Conservation (phyloP, 2,888 invertebrate genomes). For the Heliconius sara region DNA sequence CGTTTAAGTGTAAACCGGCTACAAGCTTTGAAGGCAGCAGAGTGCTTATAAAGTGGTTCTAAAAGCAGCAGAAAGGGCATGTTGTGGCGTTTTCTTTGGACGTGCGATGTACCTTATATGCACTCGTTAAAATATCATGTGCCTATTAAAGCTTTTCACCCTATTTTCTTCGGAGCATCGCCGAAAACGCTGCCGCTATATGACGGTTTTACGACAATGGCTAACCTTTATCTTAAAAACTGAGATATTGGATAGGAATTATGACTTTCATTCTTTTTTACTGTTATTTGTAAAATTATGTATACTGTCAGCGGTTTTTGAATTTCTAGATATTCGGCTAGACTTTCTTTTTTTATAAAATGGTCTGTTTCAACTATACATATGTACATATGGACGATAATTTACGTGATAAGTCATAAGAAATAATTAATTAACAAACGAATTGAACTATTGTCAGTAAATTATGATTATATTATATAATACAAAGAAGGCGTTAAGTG, state of each 20-base stretch:
- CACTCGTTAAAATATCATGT: conserved; percentile 54
- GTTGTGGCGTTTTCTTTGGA: conserved; percentile 52
- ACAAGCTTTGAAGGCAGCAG: conserved; percentile 51
- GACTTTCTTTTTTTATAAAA: too few relatives aligned
- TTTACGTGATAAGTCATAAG: too few relatives aligned
- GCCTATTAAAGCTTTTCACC: conserved; percentile 41
- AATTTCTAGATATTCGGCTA: background rate
- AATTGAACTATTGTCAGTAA: too few relatives aligned
- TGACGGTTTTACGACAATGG: conserved; percentile 28
- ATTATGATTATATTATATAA: too few relatives aligned
- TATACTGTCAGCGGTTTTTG: background rate
- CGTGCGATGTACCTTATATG: conserved; percentile 56
- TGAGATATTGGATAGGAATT: conserved; percentile 13
- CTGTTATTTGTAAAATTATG: conserved; percentile 3
- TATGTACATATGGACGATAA: too few relatives aligned
- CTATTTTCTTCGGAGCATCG: conserved; percentile 25
- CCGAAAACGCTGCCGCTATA: conserved; percentile 34
- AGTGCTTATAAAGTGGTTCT: conserved; percentile 71
- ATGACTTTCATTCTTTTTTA: conserved; percentile 11
- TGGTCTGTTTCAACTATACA: too few relatives aligned
- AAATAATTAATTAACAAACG: too few relatives aligned
- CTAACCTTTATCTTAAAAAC: conserved; percentile 29
- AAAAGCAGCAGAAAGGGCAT: conserved; percentile 48
- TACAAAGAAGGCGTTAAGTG: too few relatives aligned
- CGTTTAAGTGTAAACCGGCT: conserved; percentile 31